Percentiles rank a stretch among this genome's conserved stretches.
Conservation (phyloP, 2,797 vertebrate species). For the Cuculus canorus region DNA sequence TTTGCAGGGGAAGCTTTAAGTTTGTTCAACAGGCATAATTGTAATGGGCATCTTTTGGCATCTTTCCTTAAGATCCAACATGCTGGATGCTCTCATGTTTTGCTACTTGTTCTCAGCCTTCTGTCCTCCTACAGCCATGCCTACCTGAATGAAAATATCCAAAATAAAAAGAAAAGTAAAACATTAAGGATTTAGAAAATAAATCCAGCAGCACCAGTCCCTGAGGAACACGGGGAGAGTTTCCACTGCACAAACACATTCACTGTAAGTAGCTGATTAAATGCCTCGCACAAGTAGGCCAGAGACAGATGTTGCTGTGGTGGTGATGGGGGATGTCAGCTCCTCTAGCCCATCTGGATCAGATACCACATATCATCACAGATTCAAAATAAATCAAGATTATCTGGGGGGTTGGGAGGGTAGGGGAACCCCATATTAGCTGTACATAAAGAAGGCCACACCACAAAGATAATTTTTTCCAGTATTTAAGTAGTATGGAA, state of each 20-base stretch:
- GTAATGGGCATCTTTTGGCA: background rate
- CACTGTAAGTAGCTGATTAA: background rate
- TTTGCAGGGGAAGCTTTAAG: background rate
- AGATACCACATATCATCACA: background rate
- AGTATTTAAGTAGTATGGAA: background rate
- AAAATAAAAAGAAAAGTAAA: background rate
- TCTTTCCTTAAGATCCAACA: background rate
- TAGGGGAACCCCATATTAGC: background rate
- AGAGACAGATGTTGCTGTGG: background rate
- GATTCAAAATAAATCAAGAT: background rate
- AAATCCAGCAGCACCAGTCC: background rate
- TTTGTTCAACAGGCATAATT: background rate
- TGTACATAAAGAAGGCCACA: background rate
- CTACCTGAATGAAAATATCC: background rate
- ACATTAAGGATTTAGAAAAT: background rate
- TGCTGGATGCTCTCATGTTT: background rate
- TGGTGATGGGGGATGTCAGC: background rate
- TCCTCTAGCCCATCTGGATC: background rate
- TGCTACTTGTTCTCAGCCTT: background rate
- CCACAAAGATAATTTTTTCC: background rate
- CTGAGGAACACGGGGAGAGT: background rate
- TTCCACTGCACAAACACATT: background rate
- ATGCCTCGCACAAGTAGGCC: background rate
- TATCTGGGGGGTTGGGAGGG: background rate
- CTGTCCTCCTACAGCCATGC: background rate